These are phyloP conservation scores for Varanus komodoensis DNA, from an alignment of 2,113 vertebrate genomes.

Conservation along the genomic window DNA sequence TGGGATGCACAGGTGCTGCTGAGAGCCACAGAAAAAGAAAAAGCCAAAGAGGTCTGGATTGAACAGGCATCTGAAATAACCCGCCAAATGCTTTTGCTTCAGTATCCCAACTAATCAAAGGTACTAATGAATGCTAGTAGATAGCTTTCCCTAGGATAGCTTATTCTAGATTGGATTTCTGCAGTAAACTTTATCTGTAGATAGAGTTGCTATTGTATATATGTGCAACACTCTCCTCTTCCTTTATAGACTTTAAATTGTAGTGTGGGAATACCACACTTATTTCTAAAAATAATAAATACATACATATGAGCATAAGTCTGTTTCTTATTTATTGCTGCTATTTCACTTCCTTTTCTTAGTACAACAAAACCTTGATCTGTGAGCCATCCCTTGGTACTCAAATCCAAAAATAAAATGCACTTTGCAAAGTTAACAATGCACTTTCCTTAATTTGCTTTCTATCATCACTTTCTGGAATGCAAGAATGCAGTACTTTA, in stretches of 20 bases:
- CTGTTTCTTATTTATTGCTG: background rate
- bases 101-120: background rate
- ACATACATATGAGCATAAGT: too few relatives aligned
- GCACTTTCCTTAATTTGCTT: constrained; percentile 35
- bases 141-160: background rate
- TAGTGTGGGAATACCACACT: background rate
- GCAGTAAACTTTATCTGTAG: background rate
- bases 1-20: background rate
- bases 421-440: constrained; percentile 1
- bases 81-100: background rate
- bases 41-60: background rate
- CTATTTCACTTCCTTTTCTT: background rate
- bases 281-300: background rate
- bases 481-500: background rate
- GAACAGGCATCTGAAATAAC: background rate
- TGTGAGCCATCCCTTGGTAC: background rate
- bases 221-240: background rate
- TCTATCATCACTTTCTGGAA: background rate
- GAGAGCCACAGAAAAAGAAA: background rate
- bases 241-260: background rate
- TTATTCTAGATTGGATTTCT: background rate
- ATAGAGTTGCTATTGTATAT: background rate
- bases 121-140: too few relatives aligned
- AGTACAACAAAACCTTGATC: background rate
- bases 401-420: constrained; percentile 9